These are phyloP conservation scores for Brachynemurus nebulosus DNA, from an alignment of 2,888 invertebrate species.

Conservation along the genomic window DNA sequence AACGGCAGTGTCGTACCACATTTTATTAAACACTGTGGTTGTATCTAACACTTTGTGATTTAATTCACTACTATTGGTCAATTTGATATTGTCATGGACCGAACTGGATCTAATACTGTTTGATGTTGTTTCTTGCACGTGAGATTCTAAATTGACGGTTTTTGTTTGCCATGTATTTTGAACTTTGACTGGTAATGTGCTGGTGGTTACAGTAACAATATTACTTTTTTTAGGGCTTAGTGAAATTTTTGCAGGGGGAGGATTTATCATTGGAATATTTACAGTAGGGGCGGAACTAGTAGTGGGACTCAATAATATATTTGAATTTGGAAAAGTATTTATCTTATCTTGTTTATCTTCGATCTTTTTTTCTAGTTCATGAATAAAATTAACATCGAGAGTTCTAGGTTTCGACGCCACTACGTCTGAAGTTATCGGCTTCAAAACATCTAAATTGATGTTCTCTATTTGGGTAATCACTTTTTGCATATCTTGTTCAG, in stretches of 20 bases:
- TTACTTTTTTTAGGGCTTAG: slow-evolving; percentile 19
- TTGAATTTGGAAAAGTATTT: neutral
- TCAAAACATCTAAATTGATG: neutral
- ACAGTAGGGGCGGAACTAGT: slow-evolving; percentile 30
- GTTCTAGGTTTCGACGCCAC: slow-evolving; percentile 26
- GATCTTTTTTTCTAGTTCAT: slow-evolving; percentile 49
- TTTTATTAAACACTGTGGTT: slow-evolving; percentile 32
- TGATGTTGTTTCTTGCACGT: neutral
- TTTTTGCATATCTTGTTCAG: neutral
- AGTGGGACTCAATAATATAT: slow-evolving; percentile 23
- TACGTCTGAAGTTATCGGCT: no score
- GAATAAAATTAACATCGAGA: slow-evolving; percentile 44
- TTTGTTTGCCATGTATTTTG: slow-evolving; percentile 28
- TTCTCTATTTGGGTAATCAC: neutral
- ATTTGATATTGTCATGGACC: slow-evolving; percentile 14
- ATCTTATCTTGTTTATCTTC: slow-evolving; percentile 32
- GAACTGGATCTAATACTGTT: neutral
- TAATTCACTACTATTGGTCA: slow-evolving; percentile 11
- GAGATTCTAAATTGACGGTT: slow-evolving; percentile 19
- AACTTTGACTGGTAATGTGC: slow-evolving; percentile 26
- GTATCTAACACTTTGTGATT: slow-evolving; percentile 24
- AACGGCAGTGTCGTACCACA: slow-evolving; percentile 34
- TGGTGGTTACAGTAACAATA: slow-evolving; percentile 3
- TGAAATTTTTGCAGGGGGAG: slow-evolving; percentile 31
- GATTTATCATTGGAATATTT: slow-evolving; percentile 33